Percentiles rank a stretch among this genome's conserved stretches.
Evolutionary conservation across 2,888 invertebrate species (phyloP).

Genomic region (Eristalis tenax): DNA sequence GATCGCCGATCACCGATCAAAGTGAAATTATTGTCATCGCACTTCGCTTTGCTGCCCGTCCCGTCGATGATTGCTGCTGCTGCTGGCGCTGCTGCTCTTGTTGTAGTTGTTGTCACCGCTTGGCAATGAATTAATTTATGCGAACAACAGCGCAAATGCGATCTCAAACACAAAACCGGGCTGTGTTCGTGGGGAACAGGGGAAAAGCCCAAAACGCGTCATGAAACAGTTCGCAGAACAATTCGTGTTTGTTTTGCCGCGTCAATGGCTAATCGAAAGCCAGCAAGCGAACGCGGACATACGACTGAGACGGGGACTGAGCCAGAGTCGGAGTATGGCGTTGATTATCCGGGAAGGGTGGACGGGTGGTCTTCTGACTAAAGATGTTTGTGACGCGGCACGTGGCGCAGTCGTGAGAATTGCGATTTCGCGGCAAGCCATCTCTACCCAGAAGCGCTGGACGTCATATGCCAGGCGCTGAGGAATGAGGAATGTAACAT

Average conservation of each 20-base stretch:
- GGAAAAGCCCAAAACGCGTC: slow-evolving; percentile 5
- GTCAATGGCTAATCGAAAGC: neutral
- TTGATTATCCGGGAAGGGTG: neutral
- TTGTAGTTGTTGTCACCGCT: slow-evolving; percentile 3
- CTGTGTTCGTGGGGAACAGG: neutral
- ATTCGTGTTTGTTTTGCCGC: slow-evolving; percentile 16
- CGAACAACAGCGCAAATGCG: neutral
- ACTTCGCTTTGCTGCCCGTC: no score
- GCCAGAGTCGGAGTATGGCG: neutral
- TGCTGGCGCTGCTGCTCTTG: neutral
- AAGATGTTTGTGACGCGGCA: slow-evolving; percentile 32
- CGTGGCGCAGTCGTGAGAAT: slow-evolving; percentile 9
- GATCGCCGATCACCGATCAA: neutral
- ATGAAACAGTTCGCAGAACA: slow-evolving; percentile 4
- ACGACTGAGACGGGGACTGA: neutral
- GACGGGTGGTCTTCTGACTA: slow-evolving; percentile 15
- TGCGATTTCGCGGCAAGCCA: no score
- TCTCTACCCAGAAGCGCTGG: neutral
- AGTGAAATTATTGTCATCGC: slow-evolving; percentile 33
- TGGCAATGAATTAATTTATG: slow-evolving; percentile 54
- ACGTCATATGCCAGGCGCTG: neutral
- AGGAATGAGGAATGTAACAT: neutral
- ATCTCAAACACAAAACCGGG: no score
- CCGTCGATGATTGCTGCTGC: neutral
- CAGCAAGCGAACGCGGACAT: neutral